These are phyloP conservation scores for Cryptoblepharus egeriae DNA, from an alignment of 2,797 vertebrate species.

Conservation along the genomic window DNA sequence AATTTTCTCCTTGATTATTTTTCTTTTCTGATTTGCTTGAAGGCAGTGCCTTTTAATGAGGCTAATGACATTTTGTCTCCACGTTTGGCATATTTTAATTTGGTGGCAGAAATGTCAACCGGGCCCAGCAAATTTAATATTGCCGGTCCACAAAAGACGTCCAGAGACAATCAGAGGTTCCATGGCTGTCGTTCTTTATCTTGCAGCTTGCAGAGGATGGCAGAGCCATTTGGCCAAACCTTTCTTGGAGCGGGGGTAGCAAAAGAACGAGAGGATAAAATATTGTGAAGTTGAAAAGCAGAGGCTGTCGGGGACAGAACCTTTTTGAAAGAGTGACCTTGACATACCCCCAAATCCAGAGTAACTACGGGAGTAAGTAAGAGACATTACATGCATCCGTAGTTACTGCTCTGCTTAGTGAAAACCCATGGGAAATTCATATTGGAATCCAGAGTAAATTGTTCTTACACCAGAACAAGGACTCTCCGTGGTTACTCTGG, in stretches of 20 bases:
- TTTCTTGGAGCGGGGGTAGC: conserved; percentile 20
- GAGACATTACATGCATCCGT: too few species aligned
- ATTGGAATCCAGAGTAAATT: too few species aligned
- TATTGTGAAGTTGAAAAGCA: conserved; percentile 46
- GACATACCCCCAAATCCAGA: too few species aligned
- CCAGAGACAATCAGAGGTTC: conserved; percentile 60
- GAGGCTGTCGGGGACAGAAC: not conserved
- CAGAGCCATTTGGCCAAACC: conserved; percentile 40
- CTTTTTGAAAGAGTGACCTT: conserved; percentile 33
- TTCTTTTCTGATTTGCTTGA: conserved; percentile 71
- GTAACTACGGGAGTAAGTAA: too few species aligned
- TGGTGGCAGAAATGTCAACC: conserved; percentile 76
- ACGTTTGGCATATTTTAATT: conserved; percentile 76
- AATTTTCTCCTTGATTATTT: conserved; percentile 66
- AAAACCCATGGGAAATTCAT: too few species aligned
- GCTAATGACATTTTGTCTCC: conserved; percentile 81
- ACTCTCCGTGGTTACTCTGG: too few species aligned
- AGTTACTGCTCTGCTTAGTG: too few species aligned
- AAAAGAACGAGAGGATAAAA: not conserved
- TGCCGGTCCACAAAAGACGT: conserved; percentile 62
- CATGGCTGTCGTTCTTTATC: conserved; percentile 58
- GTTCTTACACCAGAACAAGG: too few species aligned
- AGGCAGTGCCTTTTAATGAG: conserved; percentile 76
- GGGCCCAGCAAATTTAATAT: conserved; percentile 66
- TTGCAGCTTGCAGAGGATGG: conserved; percentile 41